phyloP scores from a whole-genome alignment of 1,140 invertebrate genomes.

The Camponotus pennsylvanicus region DNA sequence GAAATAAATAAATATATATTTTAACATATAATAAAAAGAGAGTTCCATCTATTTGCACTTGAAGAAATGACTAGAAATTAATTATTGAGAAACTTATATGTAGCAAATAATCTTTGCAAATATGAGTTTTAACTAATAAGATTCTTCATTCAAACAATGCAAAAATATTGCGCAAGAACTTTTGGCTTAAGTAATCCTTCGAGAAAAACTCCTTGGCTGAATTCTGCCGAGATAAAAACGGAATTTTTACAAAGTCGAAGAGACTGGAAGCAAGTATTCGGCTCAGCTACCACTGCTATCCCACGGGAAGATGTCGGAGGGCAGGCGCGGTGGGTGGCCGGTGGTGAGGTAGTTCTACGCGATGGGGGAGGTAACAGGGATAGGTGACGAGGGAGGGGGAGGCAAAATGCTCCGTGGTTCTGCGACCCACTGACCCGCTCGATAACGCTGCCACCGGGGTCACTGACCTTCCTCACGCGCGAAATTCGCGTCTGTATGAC shows the following conservation, averaged over 20 bases:
- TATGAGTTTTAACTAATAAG: background rate
- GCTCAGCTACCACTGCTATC: conserved; percentile 41
- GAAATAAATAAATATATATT: background rate
- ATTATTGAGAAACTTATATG: background rate
- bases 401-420: conserved; percentile 78
- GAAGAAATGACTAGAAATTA: background rate
- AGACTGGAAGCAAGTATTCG: conserved; percentile 46
- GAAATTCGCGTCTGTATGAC: conserved; percentile 74
- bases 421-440: conserved; percentile 87
- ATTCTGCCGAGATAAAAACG: conserved; percentile 18
- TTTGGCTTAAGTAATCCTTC: background rate
- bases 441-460: conserved; percentile 85
- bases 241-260: conserved; percentile 44
- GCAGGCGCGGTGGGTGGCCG: conserved; percentile 19
- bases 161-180: background rate
- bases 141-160: no score
- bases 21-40: background rate
- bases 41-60: background rate
- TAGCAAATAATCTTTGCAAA: background rate
- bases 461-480: conserved; percentile 83
- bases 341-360: conserved; percentile 37
- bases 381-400: conserved; percentile 49
- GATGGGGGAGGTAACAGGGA: conserved; percentile 24
- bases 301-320: conserved; percentile 60
- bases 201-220: background rate